phyloP scores from a whole-genome alignment of 2,888 invertebrate genomes.

The Mongoloraphidia duomilia region DNA sequence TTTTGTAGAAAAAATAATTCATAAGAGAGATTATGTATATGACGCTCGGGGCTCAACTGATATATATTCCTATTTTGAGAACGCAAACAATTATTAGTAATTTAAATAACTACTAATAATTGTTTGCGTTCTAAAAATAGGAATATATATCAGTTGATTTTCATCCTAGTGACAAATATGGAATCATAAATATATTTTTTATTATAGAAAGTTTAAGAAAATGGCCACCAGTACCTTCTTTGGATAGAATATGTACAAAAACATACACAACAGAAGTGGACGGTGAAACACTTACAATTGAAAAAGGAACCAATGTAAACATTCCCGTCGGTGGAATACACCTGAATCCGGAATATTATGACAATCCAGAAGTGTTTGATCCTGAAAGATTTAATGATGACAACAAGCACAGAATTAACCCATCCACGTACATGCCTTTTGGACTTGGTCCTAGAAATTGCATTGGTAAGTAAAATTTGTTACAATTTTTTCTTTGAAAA shows the following conservation, averaged over 20 bases:
- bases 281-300: neutral
- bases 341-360: slow-evolving; percentile 38
- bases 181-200: no score
- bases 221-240: slow-evolving; percentile 32
- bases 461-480: slow-evolving; percentile 20
- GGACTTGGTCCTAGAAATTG: slow-evolving; percentile 32
- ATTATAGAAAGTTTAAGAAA: slow-evolving; percentile 33
- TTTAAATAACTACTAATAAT: no score
- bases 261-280: slow-evolving; percentile 30
- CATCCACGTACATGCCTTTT: slow-evolving; percentile 37
- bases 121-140: no score
- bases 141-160: no score
- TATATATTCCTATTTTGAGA: no score
- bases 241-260: slow-evolving; percentile 36
- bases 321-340: slow-evolving; percentile 35
- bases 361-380: slow-evolving; percentile 36
- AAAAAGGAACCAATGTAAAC: neutral
- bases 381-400: slow-evolving; percentile 41
- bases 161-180: no score
- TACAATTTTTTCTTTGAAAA: no score
- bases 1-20: neutral
- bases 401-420: slow-evolving; percentile 33
- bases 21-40: no score
- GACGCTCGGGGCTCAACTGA: no score
- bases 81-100: no score